Conservation (phyloP, 2,888 invertebrate genomes). For the Dynastes maya region DNA sequence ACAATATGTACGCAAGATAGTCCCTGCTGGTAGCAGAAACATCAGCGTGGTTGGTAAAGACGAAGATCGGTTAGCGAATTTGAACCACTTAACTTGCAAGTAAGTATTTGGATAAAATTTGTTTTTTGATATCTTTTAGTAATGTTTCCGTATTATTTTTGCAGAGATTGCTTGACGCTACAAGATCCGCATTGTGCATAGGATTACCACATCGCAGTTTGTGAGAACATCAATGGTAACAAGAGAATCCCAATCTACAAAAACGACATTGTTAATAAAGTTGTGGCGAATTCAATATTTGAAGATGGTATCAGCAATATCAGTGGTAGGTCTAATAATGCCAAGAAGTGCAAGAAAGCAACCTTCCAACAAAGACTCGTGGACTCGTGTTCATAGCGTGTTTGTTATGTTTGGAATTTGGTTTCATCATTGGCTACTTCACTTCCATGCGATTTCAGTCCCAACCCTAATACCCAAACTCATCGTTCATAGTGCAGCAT, state of each 20-base stretch:
- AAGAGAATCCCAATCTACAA: constrained; percentile 46
- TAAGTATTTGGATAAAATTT: constrained; percentile 62
- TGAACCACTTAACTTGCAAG: constrained; percentile 87
- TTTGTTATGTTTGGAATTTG: constrained; percentile 85
- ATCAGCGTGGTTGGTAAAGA: constrained; percentile 92
- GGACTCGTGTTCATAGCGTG: constrained; percentile 88
- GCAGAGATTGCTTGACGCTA: constrained; percentile 87
- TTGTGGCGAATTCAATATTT: constrained; percentile 33
- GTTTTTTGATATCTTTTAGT: constrained; percentile 24
- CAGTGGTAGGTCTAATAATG: constrained; percentile 55
- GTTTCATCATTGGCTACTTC: constrained; percentile 88
- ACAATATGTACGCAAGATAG: constrained; percentile 72
- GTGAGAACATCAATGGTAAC: constrained; percentile 70
- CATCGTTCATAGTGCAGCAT: constrained; percentile 84
- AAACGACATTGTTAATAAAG: constrained; percentile 37
- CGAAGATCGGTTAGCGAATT: constrained; percentile 86
- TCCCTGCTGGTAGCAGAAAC: constrained; percentile 83
- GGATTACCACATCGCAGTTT: constrained; percentile 79
- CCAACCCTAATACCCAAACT: constrained; percentile 81
- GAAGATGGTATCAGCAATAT: constrained; percentile 54
- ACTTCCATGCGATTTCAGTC: constrained; percentile 84
- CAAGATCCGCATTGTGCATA: constrained; percentile 99
- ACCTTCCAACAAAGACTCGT: constrained; percentile 73
- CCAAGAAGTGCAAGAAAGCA: constrained; percentile 64
- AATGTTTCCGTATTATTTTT: constrained; percentile 9